Evolutionary conservation across 2,888 invertebrate species (phyloP), one percentile per base, ranked within the genome.

Genomic region (Drosophila limbata): DNA sequence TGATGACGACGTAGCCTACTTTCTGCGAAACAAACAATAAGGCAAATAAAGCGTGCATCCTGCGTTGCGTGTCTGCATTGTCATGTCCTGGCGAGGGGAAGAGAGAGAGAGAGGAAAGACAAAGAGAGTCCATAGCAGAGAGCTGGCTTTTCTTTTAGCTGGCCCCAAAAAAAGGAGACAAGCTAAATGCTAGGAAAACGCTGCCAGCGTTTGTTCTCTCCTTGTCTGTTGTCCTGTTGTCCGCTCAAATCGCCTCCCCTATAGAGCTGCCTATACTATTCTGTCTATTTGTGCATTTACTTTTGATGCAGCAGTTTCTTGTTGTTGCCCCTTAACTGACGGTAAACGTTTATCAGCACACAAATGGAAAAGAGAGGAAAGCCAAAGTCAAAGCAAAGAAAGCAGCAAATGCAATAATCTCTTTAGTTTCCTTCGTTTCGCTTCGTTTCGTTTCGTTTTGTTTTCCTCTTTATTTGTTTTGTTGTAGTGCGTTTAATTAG

Each of bases 11-110:
- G 48, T 82, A 83, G 83, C 79, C 68, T 68, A 69, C 60, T 69
- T 69, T 67, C 55, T 21, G 35, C 39, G 42, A 50, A 50, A 40
- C 64, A 77, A 77, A 81, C 62, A 69, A 78, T 73, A 73, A 64
- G 77, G 83, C 69, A 88, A 85, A 88, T 77, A 88, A 80, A 80
- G 82, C 76, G 51, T 81, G 73, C 79, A 81, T 84, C 82, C 89
- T 84, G 74, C 76, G 84, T 62, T 69, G 67, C 71, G 69, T 68
- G 66, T 61, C 61, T 60, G 52, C 65, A 77, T 69, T 76, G 76
- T 76, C 73, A 37, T 57, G 37, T 25, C 44, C 4, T 40, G 37
- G 28, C 2, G 13, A 25, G 42, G 28, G 48, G 21, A 11, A 2
- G 2, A 15, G 3, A 1, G n/a, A 28, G 11, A n/a, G 44, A 28